A percentile compares a stretch with the other conserved stretches of the same genome.
Evolutionary conservation across 2,888 invertebrate species (phyloP).

Genomic region (Nomada goodeniana): DNA sequence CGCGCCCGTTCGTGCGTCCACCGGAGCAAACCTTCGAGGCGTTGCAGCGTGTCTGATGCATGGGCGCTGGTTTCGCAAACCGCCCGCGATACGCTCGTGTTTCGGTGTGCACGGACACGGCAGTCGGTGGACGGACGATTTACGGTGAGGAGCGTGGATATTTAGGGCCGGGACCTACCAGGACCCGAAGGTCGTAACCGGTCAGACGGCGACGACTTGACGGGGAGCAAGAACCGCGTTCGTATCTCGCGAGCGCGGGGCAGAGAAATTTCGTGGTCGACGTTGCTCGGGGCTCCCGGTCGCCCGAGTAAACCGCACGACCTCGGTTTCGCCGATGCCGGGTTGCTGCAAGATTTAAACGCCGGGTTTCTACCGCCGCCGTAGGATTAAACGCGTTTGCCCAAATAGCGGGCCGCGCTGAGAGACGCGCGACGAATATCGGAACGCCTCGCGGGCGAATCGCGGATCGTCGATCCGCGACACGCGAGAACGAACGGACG

Average conservation of each 20-base stretch:
- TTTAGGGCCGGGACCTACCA: conserved; percentile 50
- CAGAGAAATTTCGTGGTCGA: conserved; percentile 60
- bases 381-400: conserved; percentile 37
- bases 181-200: conserved; percentile 32
- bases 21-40: conserved; percentile 53
- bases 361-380: neutral
- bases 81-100: conserved; percentile 60
- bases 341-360: conserved; percentile 33
- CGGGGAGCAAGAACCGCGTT: conserved; percentile 12
- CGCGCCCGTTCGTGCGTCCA: conserved; percentile 30
- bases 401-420: too few relatives aligned
- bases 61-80: conserved; percentile 53
- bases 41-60: conserved; percentile 64
- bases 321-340: conserved; percentile 28
- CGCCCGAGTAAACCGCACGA: conserved; percentile 46
- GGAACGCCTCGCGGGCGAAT: neutral
- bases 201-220: conserved; percentile 40
- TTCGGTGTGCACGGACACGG: conserved; percentile 54
- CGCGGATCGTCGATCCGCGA: neutral
- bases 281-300: conserved; percentile 32
- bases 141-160: conserved; percentile 56
- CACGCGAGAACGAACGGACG: conserved; percentile 6
- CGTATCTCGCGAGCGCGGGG: conserved; percentile 22
- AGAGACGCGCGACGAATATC: neutral
- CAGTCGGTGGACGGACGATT: conserved; percentile 52